Conservation (phyloP, 2,113 vertebrate genomes). For the Oceanites oceanicus region DNA sequence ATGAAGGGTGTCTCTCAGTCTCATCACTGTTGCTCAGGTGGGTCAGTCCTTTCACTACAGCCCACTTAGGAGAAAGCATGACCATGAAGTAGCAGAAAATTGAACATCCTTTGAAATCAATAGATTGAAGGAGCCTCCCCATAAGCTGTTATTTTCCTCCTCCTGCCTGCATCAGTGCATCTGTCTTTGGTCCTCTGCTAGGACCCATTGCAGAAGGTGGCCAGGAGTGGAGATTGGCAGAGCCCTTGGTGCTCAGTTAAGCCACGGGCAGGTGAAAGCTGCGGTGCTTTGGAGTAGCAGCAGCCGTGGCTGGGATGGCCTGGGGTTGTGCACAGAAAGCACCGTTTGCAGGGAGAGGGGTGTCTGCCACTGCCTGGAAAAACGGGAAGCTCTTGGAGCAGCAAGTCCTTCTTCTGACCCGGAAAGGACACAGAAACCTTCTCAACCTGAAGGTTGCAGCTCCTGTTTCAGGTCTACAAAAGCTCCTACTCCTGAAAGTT, state of each 20-base stretch:
- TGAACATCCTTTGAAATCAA: background rate
- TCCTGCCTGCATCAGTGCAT: background rate
- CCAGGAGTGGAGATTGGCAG: accelerated
- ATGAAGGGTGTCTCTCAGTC: background rate
- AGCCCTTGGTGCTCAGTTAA: background rate
- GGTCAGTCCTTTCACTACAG: background rate
- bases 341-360: background rate
- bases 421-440: background rate
- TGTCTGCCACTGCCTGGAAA: background rate
- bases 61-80: background rate
- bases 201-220: background rate
- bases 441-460: accelerated
- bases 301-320: background rate
- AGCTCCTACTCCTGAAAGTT: background rate
- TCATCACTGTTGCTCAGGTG: background rate
- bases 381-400: background rate
- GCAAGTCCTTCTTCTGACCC: background rate
- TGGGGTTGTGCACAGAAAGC: background rate
- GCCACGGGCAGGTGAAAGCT: background rate
- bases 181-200: background rate
- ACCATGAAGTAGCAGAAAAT: background rate
- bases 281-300: background rate
- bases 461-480: background rate
- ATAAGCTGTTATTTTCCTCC: background rate
- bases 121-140: background rate